Base-by-base conservation (phyloP, 2,113 vertebrate genomes). In the Anthoscopus minutus region DNA sequence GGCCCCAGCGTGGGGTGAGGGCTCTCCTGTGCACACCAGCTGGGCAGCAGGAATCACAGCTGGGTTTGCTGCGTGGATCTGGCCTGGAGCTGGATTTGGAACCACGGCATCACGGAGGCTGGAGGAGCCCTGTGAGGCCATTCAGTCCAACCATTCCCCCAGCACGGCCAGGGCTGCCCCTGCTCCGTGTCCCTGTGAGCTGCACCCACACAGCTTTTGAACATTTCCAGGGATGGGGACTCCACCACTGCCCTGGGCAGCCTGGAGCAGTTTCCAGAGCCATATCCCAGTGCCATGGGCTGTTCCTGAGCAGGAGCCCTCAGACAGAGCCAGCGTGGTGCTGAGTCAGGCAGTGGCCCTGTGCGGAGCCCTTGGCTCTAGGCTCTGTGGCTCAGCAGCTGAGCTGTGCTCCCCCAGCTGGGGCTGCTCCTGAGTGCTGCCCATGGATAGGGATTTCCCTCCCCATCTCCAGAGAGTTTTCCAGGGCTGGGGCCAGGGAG, bases 21-120 rank as follows among this genome's bases (percentile, higher is more conserved):
- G 8, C 25, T 61, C 28, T 16, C n/a, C 53, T 8, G 10, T 0
- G 0, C 11, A 0, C 1, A 0, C 2, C 30, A 21, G 22, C 0
- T 1, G 10, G 53, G 50, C 58, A 27, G 50, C 4, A 8, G 81
- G 40, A 33, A 21, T 22, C 70, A 4, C 3, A 1, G 65, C 48
- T 9, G 60, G 48, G 5, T 38, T 31, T n/a, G 27, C 51, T 37
- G 44, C 0, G 0, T 0, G 3, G 35, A 7, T 37, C 73, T 62
- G 25, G 58, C 48, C 58, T n/a, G 7, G 28, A 22, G 54, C 1
- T 1, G 4, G 8, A 1, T 44, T 27, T 18, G 8, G 28, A 28
- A 28, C 7, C n/a, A 9, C 53, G 17, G 58, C 21, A 24, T 8
- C 60, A 5, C 7, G 0, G 1, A 8, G 69, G 53, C 0, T 45